Evolutionary conservation across 1,140 invertebrate species (phyloP).

Genomic region (Micrasema minimum): DNA sequence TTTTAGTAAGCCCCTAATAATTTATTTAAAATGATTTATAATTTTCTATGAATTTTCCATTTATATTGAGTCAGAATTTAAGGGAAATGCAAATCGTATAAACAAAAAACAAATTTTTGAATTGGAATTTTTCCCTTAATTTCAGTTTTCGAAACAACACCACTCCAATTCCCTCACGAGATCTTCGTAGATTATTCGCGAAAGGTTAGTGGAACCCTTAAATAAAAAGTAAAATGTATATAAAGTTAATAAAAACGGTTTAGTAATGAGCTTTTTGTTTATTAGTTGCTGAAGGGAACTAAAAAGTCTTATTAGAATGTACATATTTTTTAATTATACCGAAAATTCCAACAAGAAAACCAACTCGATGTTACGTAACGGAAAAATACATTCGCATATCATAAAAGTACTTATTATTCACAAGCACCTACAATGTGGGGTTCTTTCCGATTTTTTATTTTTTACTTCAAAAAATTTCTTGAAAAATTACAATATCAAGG

Average conservation of each 20-base stretch:
- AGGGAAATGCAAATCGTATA: conserved; percentile 1
- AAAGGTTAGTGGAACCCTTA: conserved; percentile 51
- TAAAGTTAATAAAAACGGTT: background rate
- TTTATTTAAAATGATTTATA: too few relatives aligned
- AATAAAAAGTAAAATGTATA: conserved; percentile 37
- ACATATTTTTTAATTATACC: background rate
- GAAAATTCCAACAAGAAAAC: background rate
- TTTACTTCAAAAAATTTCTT: too few relatives aligned
- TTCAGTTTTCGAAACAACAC: conserved; percentile 52
- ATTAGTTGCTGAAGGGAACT: conserved; percentile 15
- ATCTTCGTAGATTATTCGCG: conserved; percentile 53
- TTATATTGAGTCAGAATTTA: too few relatives aligned
- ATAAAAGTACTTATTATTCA: too few relatives aligned
- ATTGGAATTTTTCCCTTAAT: conserved; percentile 52
- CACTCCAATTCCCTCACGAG: conserved; percentile 52
- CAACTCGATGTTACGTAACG: too few relatives aligned
- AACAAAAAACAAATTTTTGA: conserved; percentile 33
- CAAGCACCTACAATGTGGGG: too few relatives aligned
- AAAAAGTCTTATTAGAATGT: conserved; percentile 12
- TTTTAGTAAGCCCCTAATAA: too few relatives aligned
- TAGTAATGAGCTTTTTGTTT: conserved; percentile 10
- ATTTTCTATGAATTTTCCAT: too few relatives aligned
- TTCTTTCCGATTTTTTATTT: too few relatives aligned
- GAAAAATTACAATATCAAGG: too few relatives aligned
- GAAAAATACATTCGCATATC: too few relatives aligned